phyloP scores from a whole-genome alignment of 2,113 vertebrate species.

The Emydura subglobosa region DNA sequence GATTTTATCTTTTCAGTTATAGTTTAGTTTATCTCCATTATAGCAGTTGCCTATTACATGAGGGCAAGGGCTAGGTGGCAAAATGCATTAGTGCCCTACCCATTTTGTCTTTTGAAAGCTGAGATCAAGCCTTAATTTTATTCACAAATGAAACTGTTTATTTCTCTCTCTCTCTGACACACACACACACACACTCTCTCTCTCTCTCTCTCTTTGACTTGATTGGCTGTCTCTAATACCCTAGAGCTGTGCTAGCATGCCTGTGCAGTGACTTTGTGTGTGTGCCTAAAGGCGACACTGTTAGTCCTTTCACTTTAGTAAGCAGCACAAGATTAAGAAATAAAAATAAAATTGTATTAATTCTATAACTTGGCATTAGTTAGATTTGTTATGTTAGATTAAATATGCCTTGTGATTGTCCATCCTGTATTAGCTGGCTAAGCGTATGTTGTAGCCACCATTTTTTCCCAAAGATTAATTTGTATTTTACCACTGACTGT shows the following conservation, averaged over 20 bases:
- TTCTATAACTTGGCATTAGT: not conserved
- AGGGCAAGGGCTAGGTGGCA: not conserved
- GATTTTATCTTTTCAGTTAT: not conserved
- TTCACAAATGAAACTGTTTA: not conserved
- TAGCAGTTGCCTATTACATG: not conserved
- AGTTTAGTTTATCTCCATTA: not conserved
- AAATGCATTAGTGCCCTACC: rapidly evolving
- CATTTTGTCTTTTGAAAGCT: not conserved
- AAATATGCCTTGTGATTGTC: not conserved
- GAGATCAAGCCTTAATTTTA: not conserved
- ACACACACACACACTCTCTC: rapidly evolving
- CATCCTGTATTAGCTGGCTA: not conserved
- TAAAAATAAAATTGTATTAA: not conserved
- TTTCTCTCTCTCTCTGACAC: not conserved
- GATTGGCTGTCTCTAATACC: not conserved
- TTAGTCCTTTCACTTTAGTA: not conserved
- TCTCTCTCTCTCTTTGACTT: not conserved
- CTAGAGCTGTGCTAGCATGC: rapidly evolving
- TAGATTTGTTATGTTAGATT: not conserved
- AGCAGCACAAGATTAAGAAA: not conserved
- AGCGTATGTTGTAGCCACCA: not conserved
- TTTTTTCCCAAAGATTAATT: not conserved
- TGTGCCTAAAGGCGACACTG: rapidly evolving
- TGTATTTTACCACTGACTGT: not conserved
- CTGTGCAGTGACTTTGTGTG: not conserved